phyloP scores from a whole-genome alignment of 1,140 invertebrate genomes.

The Drosophila ficusphila region DNA sequence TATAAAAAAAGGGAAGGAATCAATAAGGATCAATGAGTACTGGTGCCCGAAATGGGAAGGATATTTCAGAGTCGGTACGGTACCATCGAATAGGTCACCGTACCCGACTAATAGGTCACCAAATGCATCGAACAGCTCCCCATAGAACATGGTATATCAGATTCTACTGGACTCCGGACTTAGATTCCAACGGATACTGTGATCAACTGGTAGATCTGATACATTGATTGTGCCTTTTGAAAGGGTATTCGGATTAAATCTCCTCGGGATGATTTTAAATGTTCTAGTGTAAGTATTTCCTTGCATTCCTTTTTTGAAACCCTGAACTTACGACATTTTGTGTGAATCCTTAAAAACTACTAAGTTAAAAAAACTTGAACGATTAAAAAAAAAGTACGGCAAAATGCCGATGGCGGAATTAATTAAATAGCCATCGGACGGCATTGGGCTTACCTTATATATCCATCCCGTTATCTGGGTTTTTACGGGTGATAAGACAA shows the following conservation, averaged over 20 bases:
- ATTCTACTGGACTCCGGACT: neutral
- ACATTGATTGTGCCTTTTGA: too few species aligned
- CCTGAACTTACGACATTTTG: constrained; percentile 58
- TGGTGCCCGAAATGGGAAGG: neutral
- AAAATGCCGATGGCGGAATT: neutral
- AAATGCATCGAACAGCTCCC: constrained; percentile 20
- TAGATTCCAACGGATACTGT: neutral
- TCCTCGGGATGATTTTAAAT: too few species aligned
- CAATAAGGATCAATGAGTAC: neutral
- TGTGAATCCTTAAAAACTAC: constrained; percentile 28
- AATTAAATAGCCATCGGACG: constrained; percentile 11
- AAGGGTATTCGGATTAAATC: too few species aligned
- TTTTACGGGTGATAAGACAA: constrained; percentile 19
- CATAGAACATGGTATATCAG: constrained; percentile 23
- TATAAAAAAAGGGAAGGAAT: neutral
- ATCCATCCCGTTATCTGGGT: constrained; percentile 32
- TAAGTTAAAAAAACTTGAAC: constrained; percentile 16
- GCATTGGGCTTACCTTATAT: constrained; percentile 23
- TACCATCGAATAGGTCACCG: constrained; percentile 18
- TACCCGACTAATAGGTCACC: constrained; percentile 44
- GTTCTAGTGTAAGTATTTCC: too few species aligned
- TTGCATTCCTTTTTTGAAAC: too few species aligned
- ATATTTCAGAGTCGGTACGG: neutral
- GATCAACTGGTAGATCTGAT: neutral
- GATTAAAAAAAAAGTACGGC: neutral